Evolutionary conservation across 2,113 vertebrate genomes (phyloP).

Genomic region (Crotophaga sulcirostris): DNA sequence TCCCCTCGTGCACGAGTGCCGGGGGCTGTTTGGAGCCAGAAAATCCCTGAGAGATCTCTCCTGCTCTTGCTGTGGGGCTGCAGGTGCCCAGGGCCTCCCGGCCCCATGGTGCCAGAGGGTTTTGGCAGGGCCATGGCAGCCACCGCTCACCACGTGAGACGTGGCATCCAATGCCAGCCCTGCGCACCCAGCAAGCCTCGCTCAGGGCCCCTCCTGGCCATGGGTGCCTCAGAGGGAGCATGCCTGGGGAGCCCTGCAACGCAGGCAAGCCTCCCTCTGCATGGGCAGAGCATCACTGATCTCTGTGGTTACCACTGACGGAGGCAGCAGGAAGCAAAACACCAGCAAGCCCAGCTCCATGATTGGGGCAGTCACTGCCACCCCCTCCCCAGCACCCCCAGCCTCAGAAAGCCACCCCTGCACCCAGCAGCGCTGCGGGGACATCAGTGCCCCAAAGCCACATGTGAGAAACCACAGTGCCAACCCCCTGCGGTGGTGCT

Average conservation of each 20-base stretch:
- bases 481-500: rapidly evolving
- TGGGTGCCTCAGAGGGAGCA: rapidly evolving
- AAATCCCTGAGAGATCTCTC: rapidly evolving
- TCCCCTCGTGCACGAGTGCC: rapidly evolving
- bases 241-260: rapidly evolving
- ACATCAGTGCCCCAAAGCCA: background rate
- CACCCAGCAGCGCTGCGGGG: background rate
- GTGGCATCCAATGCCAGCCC: background rate
- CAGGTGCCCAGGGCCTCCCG: rapidly evolving
- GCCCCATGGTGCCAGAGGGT: rapidly evolving
- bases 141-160: background rate
- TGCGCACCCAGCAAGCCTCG: rapidly evolving
- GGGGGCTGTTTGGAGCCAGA: background rate
- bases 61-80: rapidly evolving
- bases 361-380: rapidly evolving
- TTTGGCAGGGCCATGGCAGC: background rate
- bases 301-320: background rate
- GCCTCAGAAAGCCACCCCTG: background rate
- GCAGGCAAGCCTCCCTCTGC: rapidly evolving
- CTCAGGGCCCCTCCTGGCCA: rapidly evolving
- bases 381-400: background rate
- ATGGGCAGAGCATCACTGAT: background rate
- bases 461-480: rapidly evolving
- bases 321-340: background rate
- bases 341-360: background rate